These are phyloP conservation scores for Chorisops tibialis DNA, from an alignment of 2,888 invertebrate genomes.

Conservation along the genomic window DNA sequence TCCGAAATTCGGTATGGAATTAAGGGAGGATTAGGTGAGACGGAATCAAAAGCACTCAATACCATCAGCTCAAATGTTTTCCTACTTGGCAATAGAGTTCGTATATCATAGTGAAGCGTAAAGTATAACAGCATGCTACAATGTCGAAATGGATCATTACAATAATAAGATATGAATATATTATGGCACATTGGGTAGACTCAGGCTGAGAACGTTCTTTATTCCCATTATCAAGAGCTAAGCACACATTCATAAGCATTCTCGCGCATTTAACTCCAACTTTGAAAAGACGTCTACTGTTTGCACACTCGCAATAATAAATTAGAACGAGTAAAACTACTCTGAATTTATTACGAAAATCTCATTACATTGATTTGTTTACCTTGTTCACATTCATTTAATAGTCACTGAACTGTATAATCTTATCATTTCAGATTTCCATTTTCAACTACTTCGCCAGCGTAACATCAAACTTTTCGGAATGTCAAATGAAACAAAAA, in stretches of 20 bases:
- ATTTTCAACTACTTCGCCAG: slow-evolving; percentile 1
- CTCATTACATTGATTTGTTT: slow-evolving; percentile 15
- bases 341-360: not conserved
- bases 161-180: too few species aligned
- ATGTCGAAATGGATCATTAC: too few species aligned
- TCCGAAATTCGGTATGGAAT: too few species aligned
- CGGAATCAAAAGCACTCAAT: not conserved
- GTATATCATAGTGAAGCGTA: too few species aligned
- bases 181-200: too few species aligned
- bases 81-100: too few species aligned
- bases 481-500: too few species aligned
- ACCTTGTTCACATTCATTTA: not conserved
- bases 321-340: too few species aligned
- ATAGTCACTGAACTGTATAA: slow-evolving; percentile 12
- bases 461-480: too few species aligned
- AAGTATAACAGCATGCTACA: too few species aligned
- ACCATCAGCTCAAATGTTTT: slow-evolving; percentile 1
- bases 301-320: not conserved
- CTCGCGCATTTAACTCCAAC: not conserved
- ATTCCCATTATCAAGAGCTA: not conserved
- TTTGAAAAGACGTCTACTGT: not conserved
- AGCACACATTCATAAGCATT: not conserved
- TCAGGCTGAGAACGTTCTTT: not conserved
- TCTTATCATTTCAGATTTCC: slow-evolving; percentile 17
- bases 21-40: too few species aligned